phyloP scores from a whole-genome alignment of 2,113 vertebrate species.

The Lynx canadensis region DNA sequence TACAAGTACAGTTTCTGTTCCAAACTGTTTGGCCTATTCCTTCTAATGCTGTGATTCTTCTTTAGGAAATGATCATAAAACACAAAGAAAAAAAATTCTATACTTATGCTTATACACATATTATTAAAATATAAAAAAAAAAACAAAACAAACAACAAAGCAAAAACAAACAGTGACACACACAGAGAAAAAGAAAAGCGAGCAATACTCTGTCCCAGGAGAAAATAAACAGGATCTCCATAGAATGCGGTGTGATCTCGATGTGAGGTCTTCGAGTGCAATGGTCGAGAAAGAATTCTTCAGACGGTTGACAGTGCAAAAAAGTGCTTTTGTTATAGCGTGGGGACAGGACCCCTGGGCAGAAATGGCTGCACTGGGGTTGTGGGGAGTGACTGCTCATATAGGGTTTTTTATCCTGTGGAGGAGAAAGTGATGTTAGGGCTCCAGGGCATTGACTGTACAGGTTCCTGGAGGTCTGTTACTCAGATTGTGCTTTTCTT shows the following conservation, averaged over 20 bases:
- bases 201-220: not conserved
- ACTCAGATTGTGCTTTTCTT: not conserved
- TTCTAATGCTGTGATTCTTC: not conserved
- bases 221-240: not conserved
- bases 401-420: not conserved
- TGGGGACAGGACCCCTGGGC: not conserved
- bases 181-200: not conserved
- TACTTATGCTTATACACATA: not conserved
- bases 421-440: not conserved
- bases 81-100: not conserved
- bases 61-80: not conserved
- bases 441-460: not conserved
- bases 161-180: not conserved
- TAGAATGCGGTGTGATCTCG: not conserved
- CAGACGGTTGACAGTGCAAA: not conserved
- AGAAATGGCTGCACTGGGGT: not conserved
- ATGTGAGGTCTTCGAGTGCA: not conserved
- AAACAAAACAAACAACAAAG: not conserved
- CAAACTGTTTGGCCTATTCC: not conserved
- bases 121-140: not conserved
- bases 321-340: not conserved
- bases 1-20: constrained; percentile 91
- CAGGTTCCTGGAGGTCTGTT: not conserved
- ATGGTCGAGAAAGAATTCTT: not conserved
- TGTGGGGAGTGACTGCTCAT: not conserved